Evolutionary conservation across 2,888 invertebrate genomes (phyloP).

Genomic region (Atrina japonica): DNA sequence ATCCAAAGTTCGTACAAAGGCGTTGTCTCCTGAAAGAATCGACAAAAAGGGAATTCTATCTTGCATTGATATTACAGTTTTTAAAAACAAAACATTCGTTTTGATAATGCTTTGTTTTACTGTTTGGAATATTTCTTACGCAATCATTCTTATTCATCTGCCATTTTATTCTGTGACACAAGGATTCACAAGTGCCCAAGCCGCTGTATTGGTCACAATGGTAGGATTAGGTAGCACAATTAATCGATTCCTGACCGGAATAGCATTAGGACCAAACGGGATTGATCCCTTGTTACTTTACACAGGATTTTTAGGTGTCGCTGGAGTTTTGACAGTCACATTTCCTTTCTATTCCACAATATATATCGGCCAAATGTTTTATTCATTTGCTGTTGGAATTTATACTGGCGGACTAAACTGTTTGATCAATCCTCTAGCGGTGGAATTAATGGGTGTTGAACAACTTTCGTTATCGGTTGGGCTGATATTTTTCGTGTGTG

Average conservation of each 20-base stretch:
- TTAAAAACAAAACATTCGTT: conserved; percentile 5
- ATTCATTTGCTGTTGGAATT: conserved; percentile 22
- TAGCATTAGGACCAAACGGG: conserved; percentile 16
- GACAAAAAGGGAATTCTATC: no score
- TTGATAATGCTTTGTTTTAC: background rate
- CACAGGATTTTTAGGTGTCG: conserved; percentile 28
- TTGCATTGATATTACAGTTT: background rate
- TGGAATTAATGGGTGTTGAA: conserved; percentile 28
- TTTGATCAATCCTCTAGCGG: conserved; percentile 25
- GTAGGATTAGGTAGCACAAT: conserved; percentile 37
- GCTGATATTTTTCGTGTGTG: conserved; percentile 13
- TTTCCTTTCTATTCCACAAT: conserved; percentile 33
- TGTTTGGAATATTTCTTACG: conserved; percentile 10
- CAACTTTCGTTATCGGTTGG: conserved; percentile 33
- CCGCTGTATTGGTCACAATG: conserved; percentile 29
- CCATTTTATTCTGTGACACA: conserved; percentile 4
- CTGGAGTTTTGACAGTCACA: conserved; percentile 22
- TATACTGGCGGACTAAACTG: conserved; percentile 35
- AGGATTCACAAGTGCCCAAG: conserved; percentile 16
- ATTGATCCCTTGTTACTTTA: conserved; percentile 37
- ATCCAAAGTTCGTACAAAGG: no score
- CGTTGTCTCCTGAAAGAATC: no score
- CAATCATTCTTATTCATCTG: conserved; percentile 2
- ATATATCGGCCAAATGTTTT: conserved; percentile 31
- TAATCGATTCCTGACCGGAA: conserved; percentile 26